Conservation (phyloP, 1,140 invertebrate species). For the Condylostylus longicornis region DNA sequence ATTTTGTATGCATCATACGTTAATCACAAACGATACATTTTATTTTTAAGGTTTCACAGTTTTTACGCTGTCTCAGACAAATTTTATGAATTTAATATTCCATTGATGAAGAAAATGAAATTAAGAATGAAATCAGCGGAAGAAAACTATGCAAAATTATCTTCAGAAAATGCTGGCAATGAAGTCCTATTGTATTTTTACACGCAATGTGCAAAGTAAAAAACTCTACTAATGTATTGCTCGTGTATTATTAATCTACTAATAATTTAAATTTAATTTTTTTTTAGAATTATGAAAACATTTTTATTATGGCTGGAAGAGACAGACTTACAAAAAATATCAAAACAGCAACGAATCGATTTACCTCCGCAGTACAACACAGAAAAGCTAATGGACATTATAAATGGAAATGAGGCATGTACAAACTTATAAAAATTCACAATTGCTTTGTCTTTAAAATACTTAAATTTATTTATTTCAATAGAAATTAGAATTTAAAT, state of each 20-base stretch:
- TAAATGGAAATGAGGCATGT: slow-evolving; percentile 27
- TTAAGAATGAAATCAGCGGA: slow-evolving; percentile 49
- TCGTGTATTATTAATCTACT: neutral
- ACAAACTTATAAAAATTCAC: neutral
- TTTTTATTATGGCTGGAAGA: slow-evolving; percentile 66
- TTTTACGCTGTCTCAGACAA: slow-evolving; percentile 46
- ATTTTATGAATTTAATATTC: slow-evolving; percentile 60
- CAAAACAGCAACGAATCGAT: slow-evolving; percentile 32
- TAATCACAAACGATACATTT: neutral
- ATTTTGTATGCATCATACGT: neutral
- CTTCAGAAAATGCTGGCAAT: slow-evolving; percentile 22
- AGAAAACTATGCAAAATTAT: slow-evolving; percentile 40
- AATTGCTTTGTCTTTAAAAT: too few relatives aligned
- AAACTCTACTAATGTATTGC: neutral
- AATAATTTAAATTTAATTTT: slow-evolving; percentile 5
- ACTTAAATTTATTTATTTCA: too few relatives aligned
- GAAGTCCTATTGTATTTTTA: slow-evolving; percentile 17
- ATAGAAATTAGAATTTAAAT: too few relatives aligned
- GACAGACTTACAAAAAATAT: slow-evolving; percentile 38
- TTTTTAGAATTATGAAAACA: slow-evolving; percentile 43
- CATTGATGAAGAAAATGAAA: slow-evolving; percentile 58
- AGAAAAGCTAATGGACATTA: slow-evolving; percentile 34
- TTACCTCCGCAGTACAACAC: slow-evolving; percentile 57
- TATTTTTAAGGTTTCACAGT: slow-evolving; percentile 12
- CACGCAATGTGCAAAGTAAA: slow-evolving; percentile 16